A percentile compares a stretch with the other conserved stretches of the same genome.
These are phyloP conservation scores for Misgurnus mizolepis DNA, from an alignment of 2,113 vertebrate genomes.

Conservation along the genomic window DNA sequence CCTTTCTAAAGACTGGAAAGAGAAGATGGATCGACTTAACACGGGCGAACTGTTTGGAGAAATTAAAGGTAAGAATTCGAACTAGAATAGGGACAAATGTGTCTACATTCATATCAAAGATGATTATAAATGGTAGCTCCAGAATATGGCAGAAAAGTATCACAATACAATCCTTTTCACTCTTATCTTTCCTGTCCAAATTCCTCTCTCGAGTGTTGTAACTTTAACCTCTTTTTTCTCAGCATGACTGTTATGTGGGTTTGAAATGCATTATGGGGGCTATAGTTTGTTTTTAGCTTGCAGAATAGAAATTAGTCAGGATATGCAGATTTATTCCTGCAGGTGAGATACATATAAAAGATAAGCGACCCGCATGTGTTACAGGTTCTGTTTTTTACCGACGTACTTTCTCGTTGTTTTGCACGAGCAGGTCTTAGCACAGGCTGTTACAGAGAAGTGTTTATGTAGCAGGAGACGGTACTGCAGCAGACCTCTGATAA, in stretches of 20 bases:
- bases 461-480: conserved; percentile 73
- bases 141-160: conserved; percentile 3
- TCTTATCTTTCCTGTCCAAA: not conserved
- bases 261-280: not conserved
- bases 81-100: conserved; percentile 24
- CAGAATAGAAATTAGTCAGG: not conserved
- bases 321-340: conserved; percentile 20
- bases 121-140: conserved; percentile 15
- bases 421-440: conserved; percentile 73
- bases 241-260: conserved; percentile 15
- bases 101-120: conserved; percentile 25
- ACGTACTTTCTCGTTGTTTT: not conserved
- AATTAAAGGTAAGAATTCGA: conserved; percentile 87
- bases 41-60: conserved; percentile 95
- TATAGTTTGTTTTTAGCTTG: not conserved
- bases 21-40: conserved; percentile 98
- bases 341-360: conserved; percentile 37
- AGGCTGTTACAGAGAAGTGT: conserved; percentile 81
- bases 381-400: no score
- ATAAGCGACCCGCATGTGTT: not conserved
- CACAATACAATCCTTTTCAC: not conserved
- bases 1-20: conserved; percentile 99
- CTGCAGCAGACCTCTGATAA: conserved; percentile 76
- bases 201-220: not conserved
- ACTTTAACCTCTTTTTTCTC: not conserved